Conservation (phyloP, 1,140 invertebrate species). For the Orchesella cincta region DNA sequence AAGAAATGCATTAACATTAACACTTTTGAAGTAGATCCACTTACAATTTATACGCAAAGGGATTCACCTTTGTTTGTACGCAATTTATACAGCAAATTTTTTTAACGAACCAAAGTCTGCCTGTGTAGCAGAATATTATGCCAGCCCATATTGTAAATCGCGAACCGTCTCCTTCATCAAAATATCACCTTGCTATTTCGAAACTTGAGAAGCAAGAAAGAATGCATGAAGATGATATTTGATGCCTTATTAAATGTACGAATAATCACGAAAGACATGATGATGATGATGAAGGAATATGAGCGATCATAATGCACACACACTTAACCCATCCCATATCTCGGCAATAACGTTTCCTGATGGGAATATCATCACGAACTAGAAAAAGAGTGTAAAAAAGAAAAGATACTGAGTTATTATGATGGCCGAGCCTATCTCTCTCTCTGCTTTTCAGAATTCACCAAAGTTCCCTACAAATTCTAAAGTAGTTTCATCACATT, state of each 20-base stretch:
- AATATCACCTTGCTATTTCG: constrained; percentile 25
- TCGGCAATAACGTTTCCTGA: not conserved
- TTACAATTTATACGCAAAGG: not conserved
- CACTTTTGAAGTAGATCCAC: not conserved
- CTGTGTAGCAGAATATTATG: no score
- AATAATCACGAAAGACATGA: constrained; percentile 13
- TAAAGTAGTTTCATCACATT: constrained; percentile 12
- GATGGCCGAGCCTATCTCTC: not conserved
- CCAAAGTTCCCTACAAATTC: not conserved
- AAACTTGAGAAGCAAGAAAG: not conserved
- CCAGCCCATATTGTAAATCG: no score
- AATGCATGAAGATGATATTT: not conserved
- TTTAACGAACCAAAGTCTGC: no score
- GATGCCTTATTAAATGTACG: constrained; percentile 24
- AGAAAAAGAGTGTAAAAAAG: not conserved
- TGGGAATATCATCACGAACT: constrained; percentile 13
- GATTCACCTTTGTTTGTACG: no score
- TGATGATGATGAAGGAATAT: not conserved
- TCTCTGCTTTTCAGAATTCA: not conserved
- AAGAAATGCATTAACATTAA: not conserved
- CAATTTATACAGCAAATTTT: no score
- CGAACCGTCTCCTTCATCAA: constrained; percentile 5
- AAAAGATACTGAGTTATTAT: not conserved
- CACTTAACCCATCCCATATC: constrained; percentile 5
- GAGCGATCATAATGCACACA: not conserved